Evolutionary conservation across 2,888 invertebrate genomes (phyloP), one percentile per base, ranked within the genome.

Genomic region (Parelbella ahira): DNA sequence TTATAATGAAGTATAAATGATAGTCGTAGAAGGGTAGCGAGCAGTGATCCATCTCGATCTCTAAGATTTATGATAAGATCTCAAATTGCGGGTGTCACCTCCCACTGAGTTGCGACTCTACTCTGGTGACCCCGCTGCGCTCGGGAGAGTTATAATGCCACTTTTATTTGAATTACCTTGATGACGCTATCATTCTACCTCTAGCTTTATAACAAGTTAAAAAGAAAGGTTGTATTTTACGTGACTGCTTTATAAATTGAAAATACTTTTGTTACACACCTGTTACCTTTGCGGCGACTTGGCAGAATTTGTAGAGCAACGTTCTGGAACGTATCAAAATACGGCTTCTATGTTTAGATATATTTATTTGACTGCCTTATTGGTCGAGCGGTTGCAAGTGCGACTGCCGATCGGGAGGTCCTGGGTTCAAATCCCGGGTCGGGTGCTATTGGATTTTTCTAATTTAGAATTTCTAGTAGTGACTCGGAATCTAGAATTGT

Each of bases 1-100:
- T 64, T 68, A 75, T 75, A 74, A 71, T 74, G 71, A 67, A 74
- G 67, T 68, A 69, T 63, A 71, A 72, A 68, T 66, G 63, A 69
- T 65, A 67, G 63, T 59, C 52, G 51, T 39, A 45, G 53, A 56
- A 60, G 56, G 59, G 59, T 48, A 56, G 46, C 43, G 50, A 42
- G 36, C 51, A 56, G 58, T 70, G 68, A 71, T 71, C 67, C 67
- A 67, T 73, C 58, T 60, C 60, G 62, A 61, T 56, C 53, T 59
- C 49, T 37, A 64, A 75, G 74, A 80, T 80, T 79, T 78, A 80
- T 76, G 70, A 69, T 63, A 64, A 67, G 64, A 66, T 58, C 60
- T 62, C 60, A 76, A 75, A 70, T 75, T 74, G 63, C 57, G 66
- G 68, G 68, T 68, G 70, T 70, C 63, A 58, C 65, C 71, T 62